Conservation (phyloP, 1,140 invertebrate species). For the Seison nebaliae region DNA sequence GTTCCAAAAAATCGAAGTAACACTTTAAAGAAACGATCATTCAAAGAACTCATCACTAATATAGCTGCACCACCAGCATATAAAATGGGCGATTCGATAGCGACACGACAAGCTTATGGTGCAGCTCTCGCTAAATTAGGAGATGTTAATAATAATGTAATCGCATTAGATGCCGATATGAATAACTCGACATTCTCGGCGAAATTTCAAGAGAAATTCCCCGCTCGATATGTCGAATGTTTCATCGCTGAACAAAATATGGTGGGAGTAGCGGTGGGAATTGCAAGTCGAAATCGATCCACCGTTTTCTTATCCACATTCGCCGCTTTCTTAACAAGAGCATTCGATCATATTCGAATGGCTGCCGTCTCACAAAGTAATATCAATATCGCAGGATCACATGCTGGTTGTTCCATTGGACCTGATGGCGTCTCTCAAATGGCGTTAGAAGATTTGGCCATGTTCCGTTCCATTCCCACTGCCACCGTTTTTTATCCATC, state of each 20-base stretch:
- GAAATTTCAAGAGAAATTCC: constrained; percentile 43
- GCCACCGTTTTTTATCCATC: constrained; percentile 82
- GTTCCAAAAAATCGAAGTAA: constrained; percentile 15
- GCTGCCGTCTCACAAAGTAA: constrained; percentile 92
- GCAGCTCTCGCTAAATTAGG: constrained; percentile 62
- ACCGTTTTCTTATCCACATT: constrained; percentile 82
- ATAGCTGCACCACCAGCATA: constrained; percentile 54
- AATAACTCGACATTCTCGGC: constrained; percentile 93
- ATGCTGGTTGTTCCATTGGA: constrained; percentile 68
- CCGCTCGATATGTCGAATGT: constrained; percentile 66
- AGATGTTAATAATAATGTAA: constrained; percentile 49
- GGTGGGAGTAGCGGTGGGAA: constrained; percentile 73
- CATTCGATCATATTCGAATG: constrained; percentile 88
- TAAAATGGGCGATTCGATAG: constrained; percentile 41
- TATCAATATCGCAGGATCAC: constrained; percentile 72
- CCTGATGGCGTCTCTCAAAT: constrained; percentile 98
- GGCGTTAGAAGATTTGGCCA: constrained; percentile 82
- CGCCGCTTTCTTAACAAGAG: constrained; percentile 79
- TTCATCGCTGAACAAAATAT: constrained; percentile 96
- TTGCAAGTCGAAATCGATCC: constrained; percentile 52
- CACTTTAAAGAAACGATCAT: constrained; percentile 40
- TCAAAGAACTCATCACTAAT: constrained; percentile 42
- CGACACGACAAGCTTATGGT: constrained; percentile 77
- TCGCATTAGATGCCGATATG: constrained; percentile 77
- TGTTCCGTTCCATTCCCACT: constrained; percentile 71